A percentile compares a stretch with the other conserved stretches of the same genome.
These are phyloP conservation scores for Eilema depressum DNA, from an alignment of 2,888 invertebrate species.

Conservation along the genomic window DNA sequence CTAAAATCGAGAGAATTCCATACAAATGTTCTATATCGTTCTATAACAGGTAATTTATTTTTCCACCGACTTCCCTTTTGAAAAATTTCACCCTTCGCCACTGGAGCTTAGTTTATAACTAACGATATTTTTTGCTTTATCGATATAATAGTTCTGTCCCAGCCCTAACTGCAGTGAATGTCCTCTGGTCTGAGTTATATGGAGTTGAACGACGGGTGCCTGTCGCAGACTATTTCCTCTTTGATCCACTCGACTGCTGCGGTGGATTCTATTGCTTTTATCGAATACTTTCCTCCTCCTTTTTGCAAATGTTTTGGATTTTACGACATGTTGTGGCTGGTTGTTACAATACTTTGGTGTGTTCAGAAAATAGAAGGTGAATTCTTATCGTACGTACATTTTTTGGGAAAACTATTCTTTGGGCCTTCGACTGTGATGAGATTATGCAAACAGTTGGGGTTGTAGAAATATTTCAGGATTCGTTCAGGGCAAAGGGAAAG, in stretches of 20 bases:
- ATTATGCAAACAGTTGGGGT: not conserved
- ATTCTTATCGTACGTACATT: conserved; percentile 9
- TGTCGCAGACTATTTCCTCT: conserved; percentile 50
- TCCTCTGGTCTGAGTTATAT: conserved; percentile 49
- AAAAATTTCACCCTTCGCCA: too few species aligned
- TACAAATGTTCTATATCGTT: too few species aligned
- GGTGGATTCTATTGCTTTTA: conserved; percentile 41
- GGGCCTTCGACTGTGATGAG: not conserved
- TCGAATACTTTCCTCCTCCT: conserved; percentile 28
- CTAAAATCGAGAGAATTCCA: too few species aligned
- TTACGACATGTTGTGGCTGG: conserved; percentile 29
- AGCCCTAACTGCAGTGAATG: conserved; percentile 45
- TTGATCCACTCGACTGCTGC: conserved; percentile 35
- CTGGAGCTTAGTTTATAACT: too few species aligned
- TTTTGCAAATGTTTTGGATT: conserved; percentile 39
- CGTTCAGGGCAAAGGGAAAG: not conserved
- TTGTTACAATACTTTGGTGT: conserved; percentile 26
- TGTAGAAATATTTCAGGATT: conserved; percentile 9
- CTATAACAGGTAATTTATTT: too few species aligned
- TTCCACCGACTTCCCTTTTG: too few species aligned
- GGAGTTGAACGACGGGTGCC: conserved; percentile 53
- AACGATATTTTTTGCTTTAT: conserved; percentile 15
- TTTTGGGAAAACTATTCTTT: not conserved
- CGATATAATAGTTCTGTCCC: conserved; percentile 39
- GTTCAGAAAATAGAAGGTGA: conserved; percentile 18